Percentiles rank a stretch among this genome's conserved stretches.
Conservation (phyloP, 2,888 invertebrate species). For the Agriopis marginaria region DNA sequence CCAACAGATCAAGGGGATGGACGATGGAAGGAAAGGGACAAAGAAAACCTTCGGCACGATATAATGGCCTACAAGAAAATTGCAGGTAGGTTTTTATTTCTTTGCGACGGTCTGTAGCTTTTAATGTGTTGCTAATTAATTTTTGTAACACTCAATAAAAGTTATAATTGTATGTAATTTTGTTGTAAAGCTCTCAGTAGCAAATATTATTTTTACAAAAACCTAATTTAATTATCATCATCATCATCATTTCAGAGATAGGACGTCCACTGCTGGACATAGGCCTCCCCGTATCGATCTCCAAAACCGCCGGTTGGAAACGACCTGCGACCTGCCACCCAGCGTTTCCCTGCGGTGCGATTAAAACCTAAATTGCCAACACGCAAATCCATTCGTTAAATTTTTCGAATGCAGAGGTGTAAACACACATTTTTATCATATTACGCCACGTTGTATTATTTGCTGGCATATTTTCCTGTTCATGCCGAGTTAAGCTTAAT, state of each 20-base stretch:
- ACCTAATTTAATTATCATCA: too few species aligned
- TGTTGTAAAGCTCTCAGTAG: too few species aligned
- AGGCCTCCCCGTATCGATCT: too few species aligned
- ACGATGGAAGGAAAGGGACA: constrained; percentile 72
- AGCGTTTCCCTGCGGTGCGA: neutral
- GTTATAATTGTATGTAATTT: too few species aligned
- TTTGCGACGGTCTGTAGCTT: neutral
- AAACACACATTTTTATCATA: constrained; percentile 14
- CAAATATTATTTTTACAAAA: too few species aligned
- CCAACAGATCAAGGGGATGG: constrained; percentile 74
- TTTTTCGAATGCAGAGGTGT: neutral
- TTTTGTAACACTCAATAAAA: neutral
- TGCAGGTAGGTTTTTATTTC: constrained; percentile 59
- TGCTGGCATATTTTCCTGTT: constrained; percentile 22
- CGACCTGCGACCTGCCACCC: too few species aligned
- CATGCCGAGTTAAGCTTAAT: constrained; percentile 27
- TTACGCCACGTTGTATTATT: constrained; percentile 18
- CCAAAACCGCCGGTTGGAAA: too few species aligned
- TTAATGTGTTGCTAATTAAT: neutral
- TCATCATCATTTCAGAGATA: too few species aligned
- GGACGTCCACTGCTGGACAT: too few species aligned
- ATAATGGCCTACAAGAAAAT: constrained; percentile 68
- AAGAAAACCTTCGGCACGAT: constrained; percentile 68
- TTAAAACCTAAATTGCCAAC: neutral
- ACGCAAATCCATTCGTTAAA: constrained; percentile 20